Evolutionary conservation across 2,113 vertebrate genomes (phyloP), one percentile per base, ranked within the genome.

Genomic region (Nicator chloris): DNA sequence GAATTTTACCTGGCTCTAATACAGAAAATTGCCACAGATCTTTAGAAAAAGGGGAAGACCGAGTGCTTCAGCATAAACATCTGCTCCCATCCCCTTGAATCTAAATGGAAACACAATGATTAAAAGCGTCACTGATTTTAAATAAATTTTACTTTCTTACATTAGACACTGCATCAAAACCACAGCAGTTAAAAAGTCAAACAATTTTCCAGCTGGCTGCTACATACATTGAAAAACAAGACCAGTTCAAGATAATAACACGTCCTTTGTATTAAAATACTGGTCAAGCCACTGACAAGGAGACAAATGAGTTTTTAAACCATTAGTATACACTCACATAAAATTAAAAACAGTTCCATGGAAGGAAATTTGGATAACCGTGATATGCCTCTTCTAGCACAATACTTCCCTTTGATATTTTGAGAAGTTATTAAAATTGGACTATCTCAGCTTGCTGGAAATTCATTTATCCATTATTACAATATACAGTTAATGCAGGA

Each of bases 241-340:
- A 70, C 82, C 17, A 2, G 81, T 68, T 82, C 45, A 61, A 92
- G 73, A 94, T 49, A 71, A 93, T 85, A 49, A 60, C 45, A 31
- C 3, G 8, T 82, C 56, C 83, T 70, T 68, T 60, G 45, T 72
- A 88, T 70, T 92, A 94, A 88, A 94, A 95, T 64, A 77, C 71
- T 9, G 54, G 93, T 92, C 92, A 96, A 94, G 82, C 77, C 85
- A 61, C 79, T 76, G 95, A 93, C 88, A 93, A 92, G 75, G 53
- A 88, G 82, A 90, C 22, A 96, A 94, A 94, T 86, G 76, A 93
- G 68, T 63, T 87, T 92, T 95, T 94, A 95, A 94, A 76, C 71
- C 86, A 87, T 92, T 86, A 92, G 76, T 13, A 56, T 45, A 78
- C 3, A 7, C 33, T 82, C 7, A 19, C 33, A 60, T 31, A 94